These are phyloP conservation scores for Lepidotrigona ventralis DNA, from an alignment of 1,140 invertebrate species.

Conservation along the genomic window DNA sequence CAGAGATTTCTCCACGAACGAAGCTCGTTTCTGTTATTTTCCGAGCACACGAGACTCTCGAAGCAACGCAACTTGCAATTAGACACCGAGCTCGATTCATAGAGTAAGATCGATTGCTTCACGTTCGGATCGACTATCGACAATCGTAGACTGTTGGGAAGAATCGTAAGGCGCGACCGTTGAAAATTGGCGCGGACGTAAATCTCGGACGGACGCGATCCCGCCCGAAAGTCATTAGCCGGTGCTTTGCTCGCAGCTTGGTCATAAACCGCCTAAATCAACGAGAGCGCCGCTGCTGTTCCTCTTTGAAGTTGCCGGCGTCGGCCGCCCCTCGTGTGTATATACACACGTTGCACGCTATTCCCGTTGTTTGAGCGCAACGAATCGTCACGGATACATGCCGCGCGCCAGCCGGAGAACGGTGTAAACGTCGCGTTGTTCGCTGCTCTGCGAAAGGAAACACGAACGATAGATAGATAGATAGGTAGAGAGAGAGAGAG, in stretches of 20 bases:
- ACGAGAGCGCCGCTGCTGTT: conserved; percentile 37
- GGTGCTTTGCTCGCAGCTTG: conserved; percentile 37
- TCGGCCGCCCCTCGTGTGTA: conserved; percentile 50
- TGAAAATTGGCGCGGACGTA: conserved; percentile 2
- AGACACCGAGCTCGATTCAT: no score
- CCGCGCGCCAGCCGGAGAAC: conserved; percentile 16
- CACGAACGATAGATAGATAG: no score
- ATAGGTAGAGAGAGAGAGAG: not conserved
- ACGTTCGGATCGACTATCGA: no score
- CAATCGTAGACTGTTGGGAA: no score
- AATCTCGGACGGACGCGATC: conserved; percentile 45
- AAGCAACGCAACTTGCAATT: no score
- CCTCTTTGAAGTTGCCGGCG: conserved; percentile 67
- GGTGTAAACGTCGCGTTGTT: not conserved
- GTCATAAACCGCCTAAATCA: conserved; percentile 58
- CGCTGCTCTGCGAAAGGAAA: not conserved
- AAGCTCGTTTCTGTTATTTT: no score
- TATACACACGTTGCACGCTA: conserved; percentile 28
- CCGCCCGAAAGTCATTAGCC: conserved; percentile 51
- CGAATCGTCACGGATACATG: conserved; percentile 69
- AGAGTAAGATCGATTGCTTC: no score
- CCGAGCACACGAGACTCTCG: no score
- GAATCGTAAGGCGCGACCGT: not conserved
- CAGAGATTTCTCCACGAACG: no score
- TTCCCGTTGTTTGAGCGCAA: conserved; percentile 70